phyloP scores from a whole-genome alignment of 2,113 vertebrate genomes.

The Danionella cerebrum region DNA sequence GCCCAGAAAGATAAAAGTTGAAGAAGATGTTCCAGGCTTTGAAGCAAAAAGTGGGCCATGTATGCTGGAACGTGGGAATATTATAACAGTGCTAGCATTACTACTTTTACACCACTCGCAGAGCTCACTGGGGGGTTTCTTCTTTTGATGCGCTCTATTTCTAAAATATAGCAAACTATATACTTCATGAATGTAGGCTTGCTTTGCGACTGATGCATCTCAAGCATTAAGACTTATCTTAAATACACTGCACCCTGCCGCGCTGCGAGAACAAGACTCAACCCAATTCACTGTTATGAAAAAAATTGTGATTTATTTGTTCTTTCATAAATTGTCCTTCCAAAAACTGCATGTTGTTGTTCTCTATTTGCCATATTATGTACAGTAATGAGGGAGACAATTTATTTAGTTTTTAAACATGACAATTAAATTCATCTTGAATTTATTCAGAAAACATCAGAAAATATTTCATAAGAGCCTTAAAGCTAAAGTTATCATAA shows the following conservation, averaged over 20 bases:
- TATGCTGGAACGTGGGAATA: conserved; percentile 58
- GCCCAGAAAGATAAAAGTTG: conserved; percentile 38
- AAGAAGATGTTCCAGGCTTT: conserved; percentile 56
- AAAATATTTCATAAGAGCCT: neutral
- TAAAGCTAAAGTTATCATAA: neutral
- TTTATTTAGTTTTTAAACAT: no score
- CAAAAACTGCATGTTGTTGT: no score
- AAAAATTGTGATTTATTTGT: neutral
- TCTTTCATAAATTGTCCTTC: neutral
- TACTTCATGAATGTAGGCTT: conserved; percentile 42
- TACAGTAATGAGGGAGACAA: no score
- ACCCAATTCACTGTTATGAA: conserved; percentile 8
- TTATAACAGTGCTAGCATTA: conserved; percentile 32
- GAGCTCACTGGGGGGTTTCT: conserved; percentile 44
- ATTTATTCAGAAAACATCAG: neutral
- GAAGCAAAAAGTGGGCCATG: conserved; percentile 63
- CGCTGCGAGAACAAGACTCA: neutral
- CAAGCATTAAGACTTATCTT: conserved; percentile 16
- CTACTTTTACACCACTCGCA: conserved; percentile 37
- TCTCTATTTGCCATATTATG: no score
- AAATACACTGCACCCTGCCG: neutral
- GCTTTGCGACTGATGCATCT: conserved; percentile 42
- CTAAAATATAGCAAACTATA: conserved; percentile 30
- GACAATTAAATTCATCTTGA: no score
- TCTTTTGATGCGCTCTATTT: conserved; percentile 54